phyloP scores from a whole-genome alignment of 1,140 invertebrate species.

The Oscheius sp. region DNA sequence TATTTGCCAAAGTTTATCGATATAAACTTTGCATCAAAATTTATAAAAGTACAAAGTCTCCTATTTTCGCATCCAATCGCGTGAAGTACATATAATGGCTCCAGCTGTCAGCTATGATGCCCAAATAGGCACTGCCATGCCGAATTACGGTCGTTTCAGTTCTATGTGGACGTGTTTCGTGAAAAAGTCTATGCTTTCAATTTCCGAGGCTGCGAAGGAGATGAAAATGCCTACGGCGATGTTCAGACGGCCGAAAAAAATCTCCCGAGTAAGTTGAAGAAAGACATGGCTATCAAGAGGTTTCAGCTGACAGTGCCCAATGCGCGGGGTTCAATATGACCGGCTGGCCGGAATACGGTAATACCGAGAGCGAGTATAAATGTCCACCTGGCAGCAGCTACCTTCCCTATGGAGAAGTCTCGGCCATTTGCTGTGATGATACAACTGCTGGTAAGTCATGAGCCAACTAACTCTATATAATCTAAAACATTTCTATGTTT shows the following conservation, averaged over 20 bases:
- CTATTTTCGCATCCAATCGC: no score
- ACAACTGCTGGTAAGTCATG: background rate
- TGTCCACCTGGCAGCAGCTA: constrained; percentile 1
- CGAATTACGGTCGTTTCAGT: background rate
- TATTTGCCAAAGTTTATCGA: no score
- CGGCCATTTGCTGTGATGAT: background rate
- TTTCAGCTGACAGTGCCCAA: constrained; percentile 2
- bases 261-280: background rate
- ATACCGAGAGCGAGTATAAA: background rate
- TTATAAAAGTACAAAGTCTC: no score
- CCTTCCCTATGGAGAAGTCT: background rate
- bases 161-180: background rate
- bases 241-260: background rate
- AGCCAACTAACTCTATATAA: background rate
- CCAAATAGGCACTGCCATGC: no score
- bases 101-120: no score
- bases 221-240: background rate
- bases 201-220: background rate
- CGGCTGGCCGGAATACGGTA: background rate
- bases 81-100: no score
- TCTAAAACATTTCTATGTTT: background rate
- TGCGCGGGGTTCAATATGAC: constrained; percentile 3
- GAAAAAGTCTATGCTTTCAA: background rate
- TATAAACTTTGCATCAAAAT: no score
- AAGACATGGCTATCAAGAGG: background rate